Percentiles rank a stretch among this genome's conserved stretches.
These are phyloP conservation scores for Sepiola atlantica DNA, from an alignment of 2,888 invertebrate genomes.

Conservation along the genomic window DNA sequence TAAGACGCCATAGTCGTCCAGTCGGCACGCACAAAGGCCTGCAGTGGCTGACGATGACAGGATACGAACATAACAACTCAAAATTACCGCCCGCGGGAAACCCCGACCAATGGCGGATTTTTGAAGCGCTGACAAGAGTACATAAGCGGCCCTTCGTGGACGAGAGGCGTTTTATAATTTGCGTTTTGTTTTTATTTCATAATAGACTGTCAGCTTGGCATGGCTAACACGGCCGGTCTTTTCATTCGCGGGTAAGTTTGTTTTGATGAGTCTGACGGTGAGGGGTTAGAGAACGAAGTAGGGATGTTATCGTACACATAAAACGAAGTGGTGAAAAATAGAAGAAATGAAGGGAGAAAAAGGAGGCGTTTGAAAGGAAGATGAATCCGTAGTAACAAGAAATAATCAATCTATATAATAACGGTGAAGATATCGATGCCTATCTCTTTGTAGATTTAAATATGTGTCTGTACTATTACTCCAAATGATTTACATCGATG, in stretches of 20 bases:
- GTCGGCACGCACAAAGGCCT: conserved; percentile 20
- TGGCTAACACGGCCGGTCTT: background rate
- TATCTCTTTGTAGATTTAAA: too few species aligned
- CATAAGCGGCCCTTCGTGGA: background rate
- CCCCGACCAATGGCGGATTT: background rate
- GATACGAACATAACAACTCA: background rate
- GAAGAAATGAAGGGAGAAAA: background rate
- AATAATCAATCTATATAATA: too few species aligned
- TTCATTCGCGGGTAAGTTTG: background rate
- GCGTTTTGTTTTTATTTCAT: conserved; percentile 32
- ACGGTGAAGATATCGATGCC: too few species aligned
- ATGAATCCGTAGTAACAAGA: background rate
- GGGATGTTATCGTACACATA: background rate
- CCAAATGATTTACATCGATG: too few species aligned
- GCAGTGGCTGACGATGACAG: conserved; percentile 6
- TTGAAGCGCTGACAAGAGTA: conserved; percentile 32
- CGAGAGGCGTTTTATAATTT: background rate
- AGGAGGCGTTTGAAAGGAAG: background rate
- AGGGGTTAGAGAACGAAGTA: background rate
- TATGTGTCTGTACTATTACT: too few species aligned
- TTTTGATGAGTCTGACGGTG: background rate
- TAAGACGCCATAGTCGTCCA: background rate
- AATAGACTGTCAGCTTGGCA: background rate
- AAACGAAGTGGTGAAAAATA: background rate
- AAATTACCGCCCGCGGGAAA: background rate